Percentiles rank a stretch among this genome's conserved stretches.
Conservation (phyloP, 2,888 invertebrate genomes). For the Lumbricus terrestris region DNA sequence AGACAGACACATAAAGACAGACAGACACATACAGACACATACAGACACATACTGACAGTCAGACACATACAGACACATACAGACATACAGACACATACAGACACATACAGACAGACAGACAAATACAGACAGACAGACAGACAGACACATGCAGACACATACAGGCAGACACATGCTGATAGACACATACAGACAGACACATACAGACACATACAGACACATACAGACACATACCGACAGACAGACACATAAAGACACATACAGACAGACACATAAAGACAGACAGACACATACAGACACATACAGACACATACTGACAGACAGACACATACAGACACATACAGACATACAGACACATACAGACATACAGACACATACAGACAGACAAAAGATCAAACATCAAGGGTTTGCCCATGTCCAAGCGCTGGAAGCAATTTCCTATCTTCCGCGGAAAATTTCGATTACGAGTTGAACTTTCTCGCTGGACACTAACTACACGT, state of each 20-base stretch:
- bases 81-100: background rate
- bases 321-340: background rate
- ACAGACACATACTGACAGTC: background rate
- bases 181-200: background rate
- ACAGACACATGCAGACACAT: too few relatives aligned
- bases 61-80: background rate
- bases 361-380: background rate
- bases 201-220: background rate
- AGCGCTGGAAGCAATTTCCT: background rate
- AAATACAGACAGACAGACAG: background rate
- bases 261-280: background rate
- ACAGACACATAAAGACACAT: background rate
- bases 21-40: too few relatives aligned
- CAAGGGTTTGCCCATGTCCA: background rate
- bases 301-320: too few relatives aligned
- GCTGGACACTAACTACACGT: background rate
- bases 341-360: background rate
- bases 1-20: background rate
- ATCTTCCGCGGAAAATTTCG: background rate
- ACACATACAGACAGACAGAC: background rate
- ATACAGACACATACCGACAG: background rate
- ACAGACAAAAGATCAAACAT: background rate
- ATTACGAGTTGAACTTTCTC: background rate
- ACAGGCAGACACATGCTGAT: too few relatives aligned
- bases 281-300: background rate